Evolutionary conservation across 2,113 vertebrate species (phyloP).

Genomic region (Scartelaos histophorus): DNA sequence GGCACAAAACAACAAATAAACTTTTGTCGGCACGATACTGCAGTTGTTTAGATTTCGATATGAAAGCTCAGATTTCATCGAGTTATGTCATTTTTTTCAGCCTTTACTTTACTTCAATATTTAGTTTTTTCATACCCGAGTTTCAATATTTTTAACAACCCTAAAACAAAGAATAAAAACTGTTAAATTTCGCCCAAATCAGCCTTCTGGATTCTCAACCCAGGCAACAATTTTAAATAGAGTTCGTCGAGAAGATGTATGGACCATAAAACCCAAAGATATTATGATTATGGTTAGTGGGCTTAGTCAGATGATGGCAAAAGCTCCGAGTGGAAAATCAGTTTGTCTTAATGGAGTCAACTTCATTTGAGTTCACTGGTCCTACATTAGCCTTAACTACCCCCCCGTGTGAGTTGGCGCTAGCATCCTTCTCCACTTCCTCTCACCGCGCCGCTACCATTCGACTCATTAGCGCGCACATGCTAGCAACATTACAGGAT

Average conservation of each 20-base stretch:
- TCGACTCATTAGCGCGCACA: slow-evolving; percentile 56
- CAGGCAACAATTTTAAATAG: slow-evolving; percentile 12
- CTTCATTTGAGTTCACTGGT: no score
- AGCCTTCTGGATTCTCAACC: neutral
- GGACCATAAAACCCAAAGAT: slow-evolving; percentile 30
- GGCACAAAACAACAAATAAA: no score
- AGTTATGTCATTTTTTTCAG: no score
- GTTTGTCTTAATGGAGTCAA: slow-evolving; percentile 50
- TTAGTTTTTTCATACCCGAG: no score
- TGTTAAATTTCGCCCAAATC: neutral
- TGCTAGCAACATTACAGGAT: neutral
- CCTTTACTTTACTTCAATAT: no score
- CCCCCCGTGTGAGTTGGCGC: no score
- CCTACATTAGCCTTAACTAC: neutral
- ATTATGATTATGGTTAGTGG: slow-evolving; percentile 10
- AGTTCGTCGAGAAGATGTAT: slow-evolving; percentile 36
- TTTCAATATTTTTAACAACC: no score
- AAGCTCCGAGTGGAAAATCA: slow-evolving; percentile 17
- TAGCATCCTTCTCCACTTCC: neutral
- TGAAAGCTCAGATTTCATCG: no score
- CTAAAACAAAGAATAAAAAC: no score
- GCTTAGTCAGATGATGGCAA: slow-evolving; percentile 12
- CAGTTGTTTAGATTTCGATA: no score
- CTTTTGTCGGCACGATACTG: no score
- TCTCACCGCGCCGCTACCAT: slow-evolving; percentile 21